Evolutionary conservation across 2,797 vertebrate species (phyloP), one percentile per base, ranked within the genome.

Genomic region (Percopsis omiscomaycus): DNA sequence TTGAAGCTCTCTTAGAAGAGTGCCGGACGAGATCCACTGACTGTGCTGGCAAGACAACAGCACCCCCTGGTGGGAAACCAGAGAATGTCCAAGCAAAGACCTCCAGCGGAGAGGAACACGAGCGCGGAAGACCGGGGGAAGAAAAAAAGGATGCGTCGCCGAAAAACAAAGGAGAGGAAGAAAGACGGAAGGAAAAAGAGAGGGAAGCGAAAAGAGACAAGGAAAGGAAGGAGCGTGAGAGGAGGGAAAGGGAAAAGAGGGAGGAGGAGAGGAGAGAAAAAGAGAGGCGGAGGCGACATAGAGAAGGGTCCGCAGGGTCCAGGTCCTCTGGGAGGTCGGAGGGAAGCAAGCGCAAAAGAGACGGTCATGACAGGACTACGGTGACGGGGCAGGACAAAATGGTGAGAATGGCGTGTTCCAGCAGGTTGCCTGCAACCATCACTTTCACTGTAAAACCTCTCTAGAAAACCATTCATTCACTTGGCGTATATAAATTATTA

Each of bases 1-100:
- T 85, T 0, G 76, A 89, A 0, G 69, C 72, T 0, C 68, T 86
- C 42, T 79, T 86, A 0, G 82, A 74, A 48, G 84, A 88, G 56
- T 86, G 83, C 60, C 62, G 74, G 37, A 73, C 74, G 1, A 69
- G 66, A 46, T 70, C 61, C 0, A 4, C 57, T 3, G 13, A 27
- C 14, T 66, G 58, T 1, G 6, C 69, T 8, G 22, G 14, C 16
- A 69, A 52, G 27, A 10, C 15, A 8, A 22, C 37, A 44, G 14
- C 55, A 0, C 3, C 70, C 8, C 15, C 74, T 0, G 5, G 52
- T 1, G 47, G 29, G 44, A 54, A 68, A 14, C 16, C 62, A 9
- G 42, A 1, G 12, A 28, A 30, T 12, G 45, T 27, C 0, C 59
- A 54, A 14, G 16, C 0, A 0, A 58, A 75, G 13, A 45, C n/a